Conservation (phyloP, 2,888 invertebrate species). For the Myopa testacea region DNA sequence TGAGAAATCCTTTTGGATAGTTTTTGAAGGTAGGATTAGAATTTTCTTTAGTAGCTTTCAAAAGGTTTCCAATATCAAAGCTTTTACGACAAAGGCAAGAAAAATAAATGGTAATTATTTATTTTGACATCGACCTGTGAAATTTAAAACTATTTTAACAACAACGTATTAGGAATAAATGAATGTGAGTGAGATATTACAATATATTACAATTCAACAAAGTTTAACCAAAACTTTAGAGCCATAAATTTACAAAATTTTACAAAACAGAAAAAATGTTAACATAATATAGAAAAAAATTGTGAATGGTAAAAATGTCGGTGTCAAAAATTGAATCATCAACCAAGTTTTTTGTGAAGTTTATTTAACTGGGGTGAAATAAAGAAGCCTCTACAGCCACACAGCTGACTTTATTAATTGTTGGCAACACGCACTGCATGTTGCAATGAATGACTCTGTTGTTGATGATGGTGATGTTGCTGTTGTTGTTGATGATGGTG, state of each 20-base stretch:
- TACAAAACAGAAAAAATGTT: too few relatives aligned
- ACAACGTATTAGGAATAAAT: neutral
- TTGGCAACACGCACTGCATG: slow-evolving; percentile 21
- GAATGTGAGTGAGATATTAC: neutral
- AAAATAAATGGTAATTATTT: slow-evolving; percentile 39
- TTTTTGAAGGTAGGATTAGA: too few relatives aligned
- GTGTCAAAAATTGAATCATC: neutral
- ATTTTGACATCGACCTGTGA: slow-evolving; percentile 35
- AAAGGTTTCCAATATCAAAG: slow-evolving; percentile 57
- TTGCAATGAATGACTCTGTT: slow-evolving; percentile 19
- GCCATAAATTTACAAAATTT: too few relatives aligned
- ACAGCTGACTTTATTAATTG: slow-evolving; percentile 25
- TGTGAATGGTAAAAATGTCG: neutral
- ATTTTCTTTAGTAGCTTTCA: slow-evolving; percentile 45
- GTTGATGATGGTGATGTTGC: slow-evolving; percentile 29
- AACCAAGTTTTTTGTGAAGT: neutral
- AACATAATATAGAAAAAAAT: too few relatives aligned
- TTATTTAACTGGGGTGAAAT: neutral
- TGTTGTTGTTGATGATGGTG: slow-evolving; percentile 31
- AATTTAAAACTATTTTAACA: slow-evolving; percentile 28
- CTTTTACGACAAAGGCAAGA: neutral
- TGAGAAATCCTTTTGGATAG: too few relatives aligned
- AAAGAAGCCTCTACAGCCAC: neutral
- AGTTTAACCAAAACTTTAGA: too few relatives aligned
- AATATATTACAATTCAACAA: too few relatives aligned